A percentile compares a stretch with the other conserved stretches of the same genome.
Conservation (phyloP, 2,888 invertebrate genomes). For the Archaeoteleia sp. region DNA sequence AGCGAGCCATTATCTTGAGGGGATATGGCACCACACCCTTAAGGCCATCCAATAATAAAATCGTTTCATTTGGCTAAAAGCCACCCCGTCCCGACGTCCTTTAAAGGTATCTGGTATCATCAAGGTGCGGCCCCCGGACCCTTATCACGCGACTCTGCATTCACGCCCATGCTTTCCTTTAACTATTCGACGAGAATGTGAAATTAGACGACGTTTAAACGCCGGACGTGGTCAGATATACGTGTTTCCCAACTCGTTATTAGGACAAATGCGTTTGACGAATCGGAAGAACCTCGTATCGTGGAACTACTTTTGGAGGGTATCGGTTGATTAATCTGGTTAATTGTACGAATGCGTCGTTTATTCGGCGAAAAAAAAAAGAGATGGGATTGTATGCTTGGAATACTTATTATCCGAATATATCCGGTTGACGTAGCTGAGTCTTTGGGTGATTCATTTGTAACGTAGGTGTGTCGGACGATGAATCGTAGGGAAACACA, state of each 20-base stretch:
- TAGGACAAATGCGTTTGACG: too few species aligned
- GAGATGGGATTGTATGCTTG: too few species aligned
- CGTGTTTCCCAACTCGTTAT: slow-evolving; percentile 21
- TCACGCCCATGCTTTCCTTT: slow-evolving; percentile 30
- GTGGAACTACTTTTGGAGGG: too few species aligned
- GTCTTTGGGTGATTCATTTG: too few species aligned
- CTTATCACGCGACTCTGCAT: slow-evolving; percentile 67
- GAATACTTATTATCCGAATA: too few species aligned
- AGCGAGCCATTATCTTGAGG: slow-evolving; percentile 61
- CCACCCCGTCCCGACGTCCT: slow-evolving; percentile 59
- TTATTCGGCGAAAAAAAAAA: too few species aligned
- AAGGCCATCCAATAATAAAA: slow-evolving; percentile 71
- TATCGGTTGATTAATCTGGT: too few species aligned
- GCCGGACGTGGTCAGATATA: slow-evolving; percentile 27
- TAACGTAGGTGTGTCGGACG: too few species aligned
- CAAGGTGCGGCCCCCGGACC: slow-evolving; percentile 66
- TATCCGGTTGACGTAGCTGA: too few species aligned
- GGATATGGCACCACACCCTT: slow-evolving; percentile 64
- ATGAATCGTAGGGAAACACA: too few species aligned
- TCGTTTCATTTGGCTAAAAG: slow-evolving; percentile 73
- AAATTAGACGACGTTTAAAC: slow-evolving; percentile 27
- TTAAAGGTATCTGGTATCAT: slow-evolving; percentile 66
- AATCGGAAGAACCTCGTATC: too few species aligned
- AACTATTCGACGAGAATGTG: slow-evolving; percentile 2
- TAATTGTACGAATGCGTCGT: too few species aligned